These are phyloP conservation scores for Salarias fasciatus DNA, from an alignment of 2,797 vertebrate species.

Conservation along the genomic window DNA sequence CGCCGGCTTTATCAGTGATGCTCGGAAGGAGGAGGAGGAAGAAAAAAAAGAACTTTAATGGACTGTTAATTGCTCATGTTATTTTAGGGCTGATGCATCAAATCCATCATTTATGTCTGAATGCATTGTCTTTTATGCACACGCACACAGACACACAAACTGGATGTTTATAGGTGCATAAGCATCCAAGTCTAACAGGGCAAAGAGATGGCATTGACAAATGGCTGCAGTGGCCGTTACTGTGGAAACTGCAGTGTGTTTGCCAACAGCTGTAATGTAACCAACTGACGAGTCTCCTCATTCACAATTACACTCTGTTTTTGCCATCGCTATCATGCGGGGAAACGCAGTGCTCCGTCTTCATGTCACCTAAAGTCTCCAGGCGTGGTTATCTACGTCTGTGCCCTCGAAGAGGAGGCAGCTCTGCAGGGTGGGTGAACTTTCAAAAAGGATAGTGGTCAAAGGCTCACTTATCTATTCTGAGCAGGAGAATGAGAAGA, in stretches of 20 bases:
- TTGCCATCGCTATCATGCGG: constrained; percentile 32
- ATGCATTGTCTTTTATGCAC: constrained; percentile 21
- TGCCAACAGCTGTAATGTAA: constrained; percentile 67
- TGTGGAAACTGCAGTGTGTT: constrained; percentile 70
- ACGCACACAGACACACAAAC: neutral
- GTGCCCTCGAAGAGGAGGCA: neutral
- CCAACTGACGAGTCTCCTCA: constrained; percentile 44
- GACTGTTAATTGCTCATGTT: constrained; percentile 40
- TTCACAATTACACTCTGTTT: constrained; percentile 40
- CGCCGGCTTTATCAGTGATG: neutral
- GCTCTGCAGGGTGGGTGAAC: constrained; percentile 20
- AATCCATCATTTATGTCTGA: constrained; percentile 43
- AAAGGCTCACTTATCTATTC: constrained; percentile 53
- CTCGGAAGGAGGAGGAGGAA: neutral
- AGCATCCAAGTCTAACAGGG: constrained; percentile 58
- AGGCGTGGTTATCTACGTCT: constrained; percentile 11
- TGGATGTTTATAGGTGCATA: constrained; percentile 51
- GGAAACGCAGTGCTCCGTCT: constrained; percentile 28
- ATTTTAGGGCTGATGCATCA: constrained; percentile 37
- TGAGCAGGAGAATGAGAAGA: constrained; percentile 47
- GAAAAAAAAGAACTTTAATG: constrained; percentile 8
- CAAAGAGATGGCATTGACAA: constrained; percentile 73
- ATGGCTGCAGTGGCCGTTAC: constrained; percentile 71
- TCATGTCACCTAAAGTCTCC: constrained; percentile 24
- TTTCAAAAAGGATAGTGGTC: constrained; percentile 34